Percentiles rank a stretch among this genome's conserved stretches.
These are phyloP conservation scores for Sesamia inferens DNA, from an alignment of 2,888 invertebrate genomes.

Conservation along the genomic window DNA sequence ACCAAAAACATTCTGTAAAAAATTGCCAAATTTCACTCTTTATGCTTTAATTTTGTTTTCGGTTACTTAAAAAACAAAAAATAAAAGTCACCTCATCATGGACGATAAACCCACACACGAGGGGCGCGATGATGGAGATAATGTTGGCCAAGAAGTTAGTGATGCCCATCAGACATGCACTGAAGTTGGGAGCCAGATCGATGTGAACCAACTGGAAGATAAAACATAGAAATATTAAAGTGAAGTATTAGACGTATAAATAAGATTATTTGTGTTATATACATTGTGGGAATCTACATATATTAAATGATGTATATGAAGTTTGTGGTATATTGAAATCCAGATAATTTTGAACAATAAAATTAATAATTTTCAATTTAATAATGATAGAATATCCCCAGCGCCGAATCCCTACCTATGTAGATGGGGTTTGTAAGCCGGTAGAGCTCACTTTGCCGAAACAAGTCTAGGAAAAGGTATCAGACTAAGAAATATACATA, in stretches of 20 bases:
- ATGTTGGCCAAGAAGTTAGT: constrained; percentile 94
- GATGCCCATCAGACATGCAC: constrained; percentile 95
- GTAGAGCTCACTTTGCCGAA: neutral
- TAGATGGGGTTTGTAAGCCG: neutral
- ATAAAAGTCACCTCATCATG: constrained; percentile 90
- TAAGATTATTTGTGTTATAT: too few species aligned
- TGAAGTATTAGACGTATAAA: neutral
- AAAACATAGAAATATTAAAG: neutral
- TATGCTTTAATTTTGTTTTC: too few species aligned
- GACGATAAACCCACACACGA: constrained; percentile 92
- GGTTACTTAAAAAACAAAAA: neutral
- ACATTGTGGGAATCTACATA: too few species aligned
- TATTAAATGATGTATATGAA: too few species aligned
- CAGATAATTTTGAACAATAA: too few species aligned
- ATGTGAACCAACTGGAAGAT: constrained; percentile 92
- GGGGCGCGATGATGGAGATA: constrained; percentile 94
- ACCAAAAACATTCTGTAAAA: too few species aligned
- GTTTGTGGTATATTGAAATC: neutral
- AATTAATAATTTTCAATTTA: too few species aligned
- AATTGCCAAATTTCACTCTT: too few species aligned
- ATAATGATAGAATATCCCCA: too few species aligned
- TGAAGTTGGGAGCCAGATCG: constrained; percentile 95
- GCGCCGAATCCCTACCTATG: too few species aligned
- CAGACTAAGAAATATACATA: neutral
- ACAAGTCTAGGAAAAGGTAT: neutral